phyloP scores from a whole-genome alignment of 2,113 vertebrate species.

The Grantiella picta region DNA sequence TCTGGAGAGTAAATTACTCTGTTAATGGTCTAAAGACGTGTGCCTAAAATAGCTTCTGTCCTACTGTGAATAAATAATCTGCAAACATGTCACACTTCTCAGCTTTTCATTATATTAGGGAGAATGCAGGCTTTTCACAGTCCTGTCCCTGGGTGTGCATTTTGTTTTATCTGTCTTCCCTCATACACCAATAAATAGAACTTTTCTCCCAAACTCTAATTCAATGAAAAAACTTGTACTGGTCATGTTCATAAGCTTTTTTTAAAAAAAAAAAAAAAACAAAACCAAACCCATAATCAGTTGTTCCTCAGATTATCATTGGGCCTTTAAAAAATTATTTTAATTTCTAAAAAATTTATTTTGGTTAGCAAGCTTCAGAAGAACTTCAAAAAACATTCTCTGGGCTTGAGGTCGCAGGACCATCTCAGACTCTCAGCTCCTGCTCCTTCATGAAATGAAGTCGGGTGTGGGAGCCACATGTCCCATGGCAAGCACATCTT shows the following conservation, averaged over 20 bases:
- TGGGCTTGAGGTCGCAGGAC: background rate
- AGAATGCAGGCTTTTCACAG: background rate
- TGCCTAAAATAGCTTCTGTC: conserved; percentile 34
- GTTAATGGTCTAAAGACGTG: conserved; percentile 54
- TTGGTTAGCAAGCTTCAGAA: background rate
- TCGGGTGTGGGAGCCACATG: background rate
- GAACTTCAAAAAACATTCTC: background rate
- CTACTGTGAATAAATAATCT: conserved; percentile 54
- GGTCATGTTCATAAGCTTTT: background rate
- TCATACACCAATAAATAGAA: background rate
- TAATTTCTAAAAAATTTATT: background rate
- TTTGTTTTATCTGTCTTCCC: background rate
- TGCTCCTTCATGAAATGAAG: background rate
- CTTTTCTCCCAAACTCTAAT: background rate
- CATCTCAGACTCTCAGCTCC: background rate
- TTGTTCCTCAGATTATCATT: background rate
- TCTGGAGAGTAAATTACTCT: conserved; percentile 54
- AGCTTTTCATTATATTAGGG: conserved; percentile 10
- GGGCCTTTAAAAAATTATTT: no score
- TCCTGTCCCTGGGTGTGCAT: background rate
- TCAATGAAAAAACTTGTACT: background rate
- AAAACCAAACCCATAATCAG: accelerated
- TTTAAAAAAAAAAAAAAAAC: background rate
- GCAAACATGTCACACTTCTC: conserved; percentile 6
- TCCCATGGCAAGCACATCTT: background rate